Base-by-base conservation (phyloP, 2,113 vertebrate species). In the Gobius niger region DNA sequence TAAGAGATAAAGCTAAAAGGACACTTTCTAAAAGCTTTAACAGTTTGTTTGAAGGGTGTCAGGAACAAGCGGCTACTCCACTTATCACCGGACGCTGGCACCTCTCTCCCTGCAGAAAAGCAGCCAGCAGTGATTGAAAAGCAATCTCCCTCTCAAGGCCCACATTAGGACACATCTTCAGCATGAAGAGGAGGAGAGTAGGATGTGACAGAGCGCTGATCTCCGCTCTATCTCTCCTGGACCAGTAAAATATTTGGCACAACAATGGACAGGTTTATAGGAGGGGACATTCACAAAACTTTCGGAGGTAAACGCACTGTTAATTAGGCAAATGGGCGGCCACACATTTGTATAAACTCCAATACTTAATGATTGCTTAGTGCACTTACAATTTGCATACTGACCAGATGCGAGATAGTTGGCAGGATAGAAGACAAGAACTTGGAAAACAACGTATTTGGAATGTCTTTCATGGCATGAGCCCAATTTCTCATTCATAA, bases 71-170 rank as follows among this genome's bases (percentile, higher is more conserved):
- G 73, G 65, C 57, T 72, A 73, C 73, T 86, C 66, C 72, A 88
- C 82, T 84, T 81, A 84, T 89, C 86, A 85, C 75, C 65, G 65
- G 77, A 81, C 72, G 69, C 73, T 83, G 70, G 75, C 86, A 85
- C 81, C 78, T 81, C 53, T 57, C 77, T 89, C 84, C 57, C 77
- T 79, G 74, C 67, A 85, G 84, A 74, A 85, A 85, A 82, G 65
- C 68, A 64, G 67, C 65, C 24, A 63, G 67, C 68, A 65, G 66
- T 75, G 66, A 79, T 67, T 76, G 70, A 73, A 83, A 89, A 86
- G 77, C 81, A 88, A 81, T 86, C 72, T 82, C 63, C 81, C 10
- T 63, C 54, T 82, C 41, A n/a, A 80, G 81, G 14, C 24, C 71
- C 47, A 65, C 63, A 75, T 81, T 73, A 73, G 61, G 79, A 67